Conservation (phyloP, 2,797 vertebrate genomes). For the Alfaro cultratus region DNA sequence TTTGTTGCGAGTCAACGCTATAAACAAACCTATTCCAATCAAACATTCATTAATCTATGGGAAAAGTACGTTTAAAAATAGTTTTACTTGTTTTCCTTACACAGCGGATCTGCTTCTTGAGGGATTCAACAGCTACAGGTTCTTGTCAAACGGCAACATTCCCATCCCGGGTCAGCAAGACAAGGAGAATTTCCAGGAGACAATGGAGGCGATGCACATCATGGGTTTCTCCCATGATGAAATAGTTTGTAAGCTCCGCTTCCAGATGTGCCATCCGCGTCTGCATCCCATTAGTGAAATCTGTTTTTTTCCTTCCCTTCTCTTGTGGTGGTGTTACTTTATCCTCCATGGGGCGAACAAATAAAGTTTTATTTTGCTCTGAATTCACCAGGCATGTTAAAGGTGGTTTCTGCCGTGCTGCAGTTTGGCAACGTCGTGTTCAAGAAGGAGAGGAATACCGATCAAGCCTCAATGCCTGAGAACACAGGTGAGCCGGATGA, state of each 20-base stretch:
- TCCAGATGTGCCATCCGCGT: conserved; percentile 29
- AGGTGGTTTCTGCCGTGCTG: conserved; percentile 94
- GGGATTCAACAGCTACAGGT: conserved; percentile 94
- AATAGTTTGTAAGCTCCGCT: conserved; percentile 85
- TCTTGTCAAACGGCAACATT: conserved; percentile 96
- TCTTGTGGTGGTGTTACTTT: neutral
- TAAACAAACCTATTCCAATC: neutral
- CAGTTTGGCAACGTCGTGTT: conserved; percentile 97
- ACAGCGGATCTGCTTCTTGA: conserved; percentile 96
- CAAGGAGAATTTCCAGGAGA: conserved; percentile 99
- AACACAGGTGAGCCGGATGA: conserved; percentile 87
- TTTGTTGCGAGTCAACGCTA: neutral
- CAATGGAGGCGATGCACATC: conserved; percentile 98
- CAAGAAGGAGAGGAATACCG: conserved; percentile 97
- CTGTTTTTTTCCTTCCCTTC: neutral
- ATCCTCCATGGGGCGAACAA: neutral
- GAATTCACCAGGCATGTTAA: conserved; percentile 89
- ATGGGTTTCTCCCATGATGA: conserved; percentile 98
- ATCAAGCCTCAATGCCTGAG: conserved; percentile 98
- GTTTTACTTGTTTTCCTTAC: conserved; percentile 12
- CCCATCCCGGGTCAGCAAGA: conserved; percentile 98
- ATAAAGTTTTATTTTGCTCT: conserved; percentile 15
- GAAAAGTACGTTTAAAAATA: neutral
- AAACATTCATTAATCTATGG: neutral
- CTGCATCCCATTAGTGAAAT: neutral